Percentiles rank a stretch among this genome's conserved stretches.
phyloP scores from a whole-genome alignment of 2,113 vertebrate genomes.

The Tachuris rubrigastra region DNA sequence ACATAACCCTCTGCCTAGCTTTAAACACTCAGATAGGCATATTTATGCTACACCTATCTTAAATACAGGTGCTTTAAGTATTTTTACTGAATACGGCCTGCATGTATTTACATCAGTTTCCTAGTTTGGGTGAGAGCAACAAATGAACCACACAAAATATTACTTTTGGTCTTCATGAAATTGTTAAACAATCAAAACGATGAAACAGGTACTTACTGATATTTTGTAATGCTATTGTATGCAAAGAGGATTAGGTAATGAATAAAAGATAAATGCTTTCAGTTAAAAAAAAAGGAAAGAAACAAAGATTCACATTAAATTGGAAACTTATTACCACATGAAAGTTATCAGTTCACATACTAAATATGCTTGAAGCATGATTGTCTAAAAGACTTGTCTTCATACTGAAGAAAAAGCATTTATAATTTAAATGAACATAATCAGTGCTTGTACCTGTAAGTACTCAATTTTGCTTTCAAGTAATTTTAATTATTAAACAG shows the following conservation, averaged over 20 bases:
- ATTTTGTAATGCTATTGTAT: background rate
- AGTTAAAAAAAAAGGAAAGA: background rate
- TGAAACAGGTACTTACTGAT: conserved; percentile 31
- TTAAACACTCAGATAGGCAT: background rate
- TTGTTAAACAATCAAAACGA: background rate
- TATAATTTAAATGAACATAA: conserved; percentile 75
- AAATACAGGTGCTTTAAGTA: background rate
- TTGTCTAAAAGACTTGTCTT: conserved; percentile 64
- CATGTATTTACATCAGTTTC: background rate
- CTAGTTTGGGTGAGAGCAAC: background rate
- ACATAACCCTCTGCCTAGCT: background rate
- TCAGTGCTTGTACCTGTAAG: conserved; percentile 67
- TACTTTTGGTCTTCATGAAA: background rate
- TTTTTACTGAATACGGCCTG: background rate
- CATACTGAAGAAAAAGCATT: conserved; percentile 54
- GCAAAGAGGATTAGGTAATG: conserved; percentile 53
- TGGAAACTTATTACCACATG: conserved; percentile 28
- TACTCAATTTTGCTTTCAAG: conserved; percentile 70
- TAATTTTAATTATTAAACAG: conserved; percentile 69
- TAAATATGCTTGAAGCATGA: conserved; percentile 43
- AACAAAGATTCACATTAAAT: conserved; percentile 38
- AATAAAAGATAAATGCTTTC: conserved; percentile 54
- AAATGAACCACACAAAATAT: too few relatives aligned
- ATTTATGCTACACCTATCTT: background rate
- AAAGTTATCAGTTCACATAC: conserved; percentile 43